phyloP scores from a whole-genome alignment of 2,113 vertebrate genomes.

The Triplophysa rosa region DNA sequence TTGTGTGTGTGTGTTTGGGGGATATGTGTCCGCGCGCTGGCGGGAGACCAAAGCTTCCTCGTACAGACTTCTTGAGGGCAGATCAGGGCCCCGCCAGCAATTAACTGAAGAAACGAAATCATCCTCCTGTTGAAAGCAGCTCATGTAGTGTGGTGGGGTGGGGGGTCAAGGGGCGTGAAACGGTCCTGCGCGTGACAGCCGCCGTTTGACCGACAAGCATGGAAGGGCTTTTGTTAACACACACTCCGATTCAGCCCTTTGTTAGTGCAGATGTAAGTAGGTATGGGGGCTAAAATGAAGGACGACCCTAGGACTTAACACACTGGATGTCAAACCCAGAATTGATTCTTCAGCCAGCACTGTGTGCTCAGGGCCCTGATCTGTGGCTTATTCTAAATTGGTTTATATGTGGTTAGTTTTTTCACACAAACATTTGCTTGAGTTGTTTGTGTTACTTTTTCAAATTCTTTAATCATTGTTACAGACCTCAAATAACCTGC shows the following conservation, averaged over 20 bases:
- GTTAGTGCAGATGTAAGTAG: conserved; percentile 34
- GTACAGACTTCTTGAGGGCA: conserved; percentile 27
- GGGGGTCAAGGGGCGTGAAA: neutral
- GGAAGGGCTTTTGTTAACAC: conserved; percentile 49
- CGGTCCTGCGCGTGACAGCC: conserved; percentile 23
- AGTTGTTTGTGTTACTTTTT: neutral
- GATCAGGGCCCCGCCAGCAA: conserved; percentile 34
- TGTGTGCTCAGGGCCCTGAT: neutral
- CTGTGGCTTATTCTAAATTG: neutral
- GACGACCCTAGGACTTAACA: conserved; percentile 38
- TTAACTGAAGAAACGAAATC: conserved; percentile 56
- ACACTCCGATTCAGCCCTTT: conserved; percentile 24
- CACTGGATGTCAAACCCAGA: conserved; percentile 6
- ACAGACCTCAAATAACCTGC: too few relatives aligned
- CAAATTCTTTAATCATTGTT: too few relatives aligned
- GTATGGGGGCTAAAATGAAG: conserved; percentile 34
- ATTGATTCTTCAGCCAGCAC: conserved; percentile 12
- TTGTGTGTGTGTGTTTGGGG: conserved; percentile 26
- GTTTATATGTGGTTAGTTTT: neutral
- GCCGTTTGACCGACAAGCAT: conserved; percentile 32
- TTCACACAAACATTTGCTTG: conserved; percentile 7
- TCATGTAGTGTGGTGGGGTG: conserved; percentile 7
- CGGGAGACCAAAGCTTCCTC: conserved; percentile 30
- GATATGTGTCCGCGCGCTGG: neutral
- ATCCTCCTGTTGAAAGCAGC: conserved; percentile 54